Evolutionary conservation across 2,113 vertebrate species (phyloP).

Genomic region (Seriola dumerili): DNA sequence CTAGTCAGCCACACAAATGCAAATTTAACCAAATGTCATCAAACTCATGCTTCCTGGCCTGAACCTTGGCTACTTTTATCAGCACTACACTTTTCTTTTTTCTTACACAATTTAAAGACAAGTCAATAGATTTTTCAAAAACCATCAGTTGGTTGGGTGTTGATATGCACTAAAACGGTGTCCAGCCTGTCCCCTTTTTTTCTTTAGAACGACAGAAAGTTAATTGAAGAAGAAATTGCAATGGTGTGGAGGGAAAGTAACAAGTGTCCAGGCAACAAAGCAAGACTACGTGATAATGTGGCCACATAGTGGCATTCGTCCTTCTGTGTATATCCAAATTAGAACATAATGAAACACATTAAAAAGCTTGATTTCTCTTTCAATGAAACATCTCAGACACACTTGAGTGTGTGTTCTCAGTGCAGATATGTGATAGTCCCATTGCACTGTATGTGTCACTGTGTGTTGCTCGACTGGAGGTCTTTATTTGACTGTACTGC

Average conservation of each 20-base stretch:
- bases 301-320: background rate
- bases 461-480: background rate
- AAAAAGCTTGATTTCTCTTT: background rate
- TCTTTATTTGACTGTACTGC: background rate
- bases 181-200: background rate
- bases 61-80: background rate
- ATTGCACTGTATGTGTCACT: background rate
- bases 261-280: background rate
- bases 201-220: background rate
- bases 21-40: conserved; percentile 11
- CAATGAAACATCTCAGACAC: background rate
- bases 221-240: background rate
- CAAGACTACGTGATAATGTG: background rate
- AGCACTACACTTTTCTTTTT: background rate
- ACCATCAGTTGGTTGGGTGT: background rate
- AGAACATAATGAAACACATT: background rate
- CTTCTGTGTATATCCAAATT: background rate
- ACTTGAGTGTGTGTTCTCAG: no score
- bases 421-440: background rate
- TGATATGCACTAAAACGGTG: background rate
- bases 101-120: background rate
- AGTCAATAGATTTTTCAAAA: background rate
- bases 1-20: background rate
- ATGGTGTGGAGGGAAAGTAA: background rate
- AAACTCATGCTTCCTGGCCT: background rate